Evolutionary conservation across 2,888 invertebrate genomes (phyloP).

Genomic region (Rutpela maculata): DNA sequence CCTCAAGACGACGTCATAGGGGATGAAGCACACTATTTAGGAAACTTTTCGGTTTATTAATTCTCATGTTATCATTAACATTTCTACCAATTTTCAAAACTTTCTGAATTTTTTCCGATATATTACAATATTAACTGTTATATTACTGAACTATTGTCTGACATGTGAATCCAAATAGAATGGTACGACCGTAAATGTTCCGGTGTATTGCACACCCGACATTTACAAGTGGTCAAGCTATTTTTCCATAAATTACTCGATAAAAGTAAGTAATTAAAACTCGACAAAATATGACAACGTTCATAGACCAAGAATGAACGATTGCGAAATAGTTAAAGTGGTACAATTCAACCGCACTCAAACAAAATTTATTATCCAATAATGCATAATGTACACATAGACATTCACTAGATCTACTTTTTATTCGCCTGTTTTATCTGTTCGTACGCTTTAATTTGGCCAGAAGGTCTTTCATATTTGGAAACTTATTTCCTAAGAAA

Average conservation of each 20-base stretch:
- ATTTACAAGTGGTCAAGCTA: background rate
- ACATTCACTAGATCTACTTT: background rate
- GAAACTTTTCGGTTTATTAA: too few relatives aligned
- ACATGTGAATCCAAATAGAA: too few relatives aligned
- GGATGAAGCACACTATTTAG: too few relatives aligned
- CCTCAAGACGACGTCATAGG: too few relatives aligned
- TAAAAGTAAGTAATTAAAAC: background rate
- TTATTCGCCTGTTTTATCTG: background rate
- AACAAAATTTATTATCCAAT: background rate
- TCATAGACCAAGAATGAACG: background rate
- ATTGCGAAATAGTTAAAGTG: background rate
- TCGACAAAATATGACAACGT: background rate
- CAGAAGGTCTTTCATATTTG: background rate
- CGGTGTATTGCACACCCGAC: background rate
- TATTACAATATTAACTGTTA: too few relatives aligned
- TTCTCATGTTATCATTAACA: too few relatives aligned
- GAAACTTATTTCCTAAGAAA: conserved; percentile 1
- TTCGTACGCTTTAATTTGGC: background rate
- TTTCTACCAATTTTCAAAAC: too few relatives aligned
- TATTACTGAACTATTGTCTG: too few relatives aligned
- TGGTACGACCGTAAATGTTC: background rate
- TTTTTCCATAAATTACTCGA: background rate
- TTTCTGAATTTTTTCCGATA: too few relatives aligned
- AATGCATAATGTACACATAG: conserved; percentile 2
- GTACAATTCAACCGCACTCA: background rate